A percentile compares a stretch with the other conserved stretches of the same genome.
Conservation (phyloP, 2,797 vertebrate species). For the Nyctalus aviator region DNA sequence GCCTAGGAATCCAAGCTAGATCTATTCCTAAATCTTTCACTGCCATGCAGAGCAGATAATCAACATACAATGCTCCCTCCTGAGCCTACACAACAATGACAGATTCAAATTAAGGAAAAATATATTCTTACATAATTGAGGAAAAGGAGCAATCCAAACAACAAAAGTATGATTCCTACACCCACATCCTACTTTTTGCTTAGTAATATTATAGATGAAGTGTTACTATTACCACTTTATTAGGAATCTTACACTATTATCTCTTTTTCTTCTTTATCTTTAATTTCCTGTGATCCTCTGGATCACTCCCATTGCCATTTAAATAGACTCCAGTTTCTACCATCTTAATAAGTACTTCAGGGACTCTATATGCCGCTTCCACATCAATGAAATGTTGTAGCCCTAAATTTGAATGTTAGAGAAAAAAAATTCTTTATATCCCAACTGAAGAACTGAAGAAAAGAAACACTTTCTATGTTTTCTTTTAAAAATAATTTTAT, state of each 20-base stretch:
- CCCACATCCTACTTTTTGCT: background rate
- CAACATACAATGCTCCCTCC: background rate
- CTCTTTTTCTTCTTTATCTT: background rate
- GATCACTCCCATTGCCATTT: background rate
- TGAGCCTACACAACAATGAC: background rate
- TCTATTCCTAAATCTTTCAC: constrained; percentile 26
- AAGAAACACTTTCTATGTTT: background rate
- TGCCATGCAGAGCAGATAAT: background rate
- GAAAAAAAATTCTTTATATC: background rate
- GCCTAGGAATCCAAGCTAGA: background rate
- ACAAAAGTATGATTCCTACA: background rate
- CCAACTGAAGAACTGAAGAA: background rate
- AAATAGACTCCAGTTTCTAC: background rate
- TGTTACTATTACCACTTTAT: background rate
- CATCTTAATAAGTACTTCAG: constrained; percentile 1
- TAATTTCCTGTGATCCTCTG: background rate
- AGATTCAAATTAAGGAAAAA: constrained; percentile 22
- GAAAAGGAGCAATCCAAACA: background rate
- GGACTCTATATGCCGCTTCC: background rate
- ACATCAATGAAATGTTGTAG: background rate
- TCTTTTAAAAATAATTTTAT: too few relatives aligned
- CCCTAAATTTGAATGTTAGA: background rate
- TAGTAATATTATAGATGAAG: background rate
- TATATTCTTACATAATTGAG: background rate
- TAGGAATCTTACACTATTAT: background rate